Evolutionary conservation across 2,113 vertebrate species (phyloP), one percentile per base, ranked within the genome.

Genomic region (Actinemys pallida): DNA sequence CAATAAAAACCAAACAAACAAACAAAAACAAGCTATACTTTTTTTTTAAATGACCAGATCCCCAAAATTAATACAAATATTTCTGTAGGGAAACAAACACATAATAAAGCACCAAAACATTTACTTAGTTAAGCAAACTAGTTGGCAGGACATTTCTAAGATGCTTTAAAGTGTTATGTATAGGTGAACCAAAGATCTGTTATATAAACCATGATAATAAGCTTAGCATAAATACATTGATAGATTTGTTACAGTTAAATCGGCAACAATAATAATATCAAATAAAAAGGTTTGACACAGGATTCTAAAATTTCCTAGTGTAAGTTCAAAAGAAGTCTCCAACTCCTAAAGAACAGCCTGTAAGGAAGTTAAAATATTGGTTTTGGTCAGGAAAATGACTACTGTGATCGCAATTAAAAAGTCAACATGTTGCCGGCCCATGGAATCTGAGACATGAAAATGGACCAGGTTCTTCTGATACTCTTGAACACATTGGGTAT

Each of bases 211-310:
- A 2, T n/a, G 12, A 4, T 81, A 86, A 86, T 53, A 49, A 91
- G 24, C 39, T 87, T 88, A 83, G 39, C 53, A 83, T 91, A 87
- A 94, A 91, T 27, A 45, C 54, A 59, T 56, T 79, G 93, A 88
- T 49, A 96, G 45, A 84, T 72, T 84, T 8, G 2, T 78, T 86
- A 45, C 25, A 52, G 81, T 29, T 79, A 86, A 86, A 65, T 5
- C 88, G 47, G 80, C 5, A 87, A 45, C 17, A 84, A 80, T 12
- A 81, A 24, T 54, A 76, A 39, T 53, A 12, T 50, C 56, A n/a
- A 84, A 81, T 76, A 16, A 94, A 93, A 59, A 90, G 69, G 20
- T 72, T 52, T 35, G 50, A 35, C 79, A 52, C 16, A 81, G 35
- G 17, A 80, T 31, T 80, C 31, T 80, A 7, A 20, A 50, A 52